Conservation (phyloP, 2,797 vertebrate species). For the Eurystomus glaucurus region DNA sequence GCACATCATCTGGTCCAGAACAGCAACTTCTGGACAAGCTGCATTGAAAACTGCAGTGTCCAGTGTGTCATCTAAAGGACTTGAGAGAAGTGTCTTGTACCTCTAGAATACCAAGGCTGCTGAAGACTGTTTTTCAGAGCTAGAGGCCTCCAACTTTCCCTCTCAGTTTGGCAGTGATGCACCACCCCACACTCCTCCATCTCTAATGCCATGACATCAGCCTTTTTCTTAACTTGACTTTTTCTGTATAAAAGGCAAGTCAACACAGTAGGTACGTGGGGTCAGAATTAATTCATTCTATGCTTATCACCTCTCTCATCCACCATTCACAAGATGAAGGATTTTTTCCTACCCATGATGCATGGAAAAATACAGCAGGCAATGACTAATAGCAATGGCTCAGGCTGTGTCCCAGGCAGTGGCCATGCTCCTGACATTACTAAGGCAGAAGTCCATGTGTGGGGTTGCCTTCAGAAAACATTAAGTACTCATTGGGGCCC, state of each 20-base stretch:
- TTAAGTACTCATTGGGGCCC: neutral
- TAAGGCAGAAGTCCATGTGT: neutral
- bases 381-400: neutral
- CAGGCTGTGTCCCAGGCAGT: neutral
- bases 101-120: neutral
- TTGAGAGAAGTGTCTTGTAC: neutral
- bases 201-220: neutral
- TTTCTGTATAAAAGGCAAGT: neutral
- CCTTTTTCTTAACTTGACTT: neutral
- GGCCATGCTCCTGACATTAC: neutral
- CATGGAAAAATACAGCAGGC: neutral
- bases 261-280: neutral
- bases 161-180: neutral
- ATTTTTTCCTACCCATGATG: neutral
- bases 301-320: neutral
- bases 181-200: accelerated
- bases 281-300: neutral
- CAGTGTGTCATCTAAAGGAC: neutral
- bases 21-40: neutral
- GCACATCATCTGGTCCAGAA: accelerated
- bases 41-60: neutral
- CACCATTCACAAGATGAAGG: neutral
- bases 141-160: neutral
- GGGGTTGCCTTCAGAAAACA: neutral
- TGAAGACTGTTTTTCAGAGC: neutral